Evolutionary conservation across 2,888 invertebrate genomes (phyloP), one percentile per base, ranked within the genome.

Genomic region (Bellardia bayeri): DNA sequence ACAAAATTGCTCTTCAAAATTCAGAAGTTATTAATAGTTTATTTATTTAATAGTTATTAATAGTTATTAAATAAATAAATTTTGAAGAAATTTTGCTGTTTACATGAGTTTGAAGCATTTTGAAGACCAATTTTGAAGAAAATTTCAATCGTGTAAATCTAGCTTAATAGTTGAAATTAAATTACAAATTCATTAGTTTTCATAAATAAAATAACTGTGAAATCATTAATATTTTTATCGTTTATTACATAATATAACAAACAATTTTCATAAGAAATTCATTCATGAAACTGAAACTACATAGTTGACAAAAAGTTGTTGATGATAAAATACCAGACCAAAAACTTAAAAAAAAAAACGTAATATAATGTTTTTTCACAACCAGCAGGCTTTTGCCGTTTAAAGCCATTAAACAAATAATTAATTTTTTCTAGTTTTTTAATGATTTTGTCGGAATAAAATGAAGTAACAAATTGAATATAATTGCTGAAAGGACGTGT

Each of bases 101-200:
- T n/a, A n/a, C n/a, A n/a, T n/a, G n/a, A n/a, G n/a, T n/a, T n/a
- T n/a, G n/a, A n/a, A n/a, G n/a, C n/a, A n/a, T n/a, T n/a, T n/a
- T n/a, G n/a, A n/a, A n/a, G n/a, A n/a, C n/a, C n/a, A n/a, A n/a
- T n/a, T n/a, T n/a, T n/a, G n/a, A n/a, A n/a, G n/a, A n/a, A n/a
- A n/a, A n/a, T n/a, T n/a, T n/a, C n/a, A n/a, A n/a, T n/a, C n/a
- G n/a, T n/a, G n/a, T n/a, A n/a, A n/a, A n/a, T n/a, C n/a, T n/a
- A n/a, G n/a, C n/a, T n/a, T n/a, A 56, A 71, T 56, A 56, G 58
- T 75, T 82, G 49, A 30, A 82, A 82, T 61, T 40, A 69, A 69
- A 78, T 78, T 71, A 83, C 56, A 78, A 64, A 71, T 78, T 78
- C 63, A 78, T 71, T 71, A 78, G 42, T 45, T 69, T 51, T 63